Conservation (phyloP, 2,888 invertebrate genomes). For the Melitaea athalia region DNA sequence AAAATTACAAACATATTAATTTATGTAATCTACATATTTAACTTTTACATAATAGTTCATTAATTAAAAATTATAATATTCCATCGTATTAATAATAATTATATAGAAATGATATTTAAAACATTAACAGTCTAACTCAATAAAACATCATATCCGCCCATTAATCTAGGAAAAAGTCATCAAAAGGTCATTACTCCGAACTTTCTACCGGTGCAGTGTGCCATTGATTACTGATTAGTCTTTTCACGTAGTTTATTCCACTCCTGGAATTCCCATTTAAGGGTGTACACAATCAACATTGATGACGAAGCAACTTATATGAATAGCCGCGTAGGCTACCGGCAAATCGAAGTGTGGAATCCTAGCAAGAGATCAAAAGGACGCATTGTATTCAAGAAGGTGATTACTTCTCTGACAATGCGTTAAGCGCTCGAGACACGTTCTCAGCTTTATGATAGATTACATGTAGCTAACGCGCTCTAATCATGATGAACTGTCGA, state of each 20-base stretch:
- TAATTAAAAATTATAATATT: too few relatives aligned
- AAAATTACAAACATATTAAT: conserved; percentile 53
- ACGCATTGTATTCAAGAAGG: conserved; percentile 64
- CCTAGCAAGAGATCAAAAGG: conserved; percentile 67
- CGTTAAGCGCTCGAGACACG: conserved; percentile 29
- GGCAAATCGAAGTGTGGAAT: conserved; percentile 71
- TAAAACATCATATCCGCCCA: conserved; percentile 10
- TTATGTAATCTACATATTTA: too few relatives aligned
- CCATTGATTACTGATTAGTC: conserved; percentile 74
- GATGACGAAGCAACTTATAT: conserved; percentile 69
- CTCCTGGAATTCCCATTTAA: conserved; percentile 68
- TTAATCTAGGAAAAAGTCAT: conserved; percentile 45
- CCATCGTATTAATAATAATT: too few relatives aligned
- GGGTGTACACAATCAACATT: conserved; percentile 67
- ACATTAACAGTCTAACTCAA: not conserved
- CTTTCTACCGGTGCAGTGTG: conserved; percentile 63
- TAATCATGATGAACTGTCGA: conserved; percentile 21
- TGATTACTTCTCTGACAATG: conserved; percentile 61
- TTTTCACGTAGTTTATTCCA: conserved; percentile 56
- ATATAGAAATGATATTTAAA: conserved; percentile 31
- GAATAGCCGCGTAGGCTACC: conserved; percentile 66
- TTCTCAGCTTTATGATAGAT: conserved; percentile 33
- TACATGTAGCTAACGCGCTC: conserved; percentile 22
- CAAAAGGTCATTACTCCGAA: conserved; percentile 68
- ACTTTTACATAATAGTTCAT: too few relatives aligned